Percentiles rank a stretch among this genome's conserved stretches.
phyloP scores from a whole-genome alignment of 2,797 vertebrate species.

The Sardinella longiceps region DNA sequence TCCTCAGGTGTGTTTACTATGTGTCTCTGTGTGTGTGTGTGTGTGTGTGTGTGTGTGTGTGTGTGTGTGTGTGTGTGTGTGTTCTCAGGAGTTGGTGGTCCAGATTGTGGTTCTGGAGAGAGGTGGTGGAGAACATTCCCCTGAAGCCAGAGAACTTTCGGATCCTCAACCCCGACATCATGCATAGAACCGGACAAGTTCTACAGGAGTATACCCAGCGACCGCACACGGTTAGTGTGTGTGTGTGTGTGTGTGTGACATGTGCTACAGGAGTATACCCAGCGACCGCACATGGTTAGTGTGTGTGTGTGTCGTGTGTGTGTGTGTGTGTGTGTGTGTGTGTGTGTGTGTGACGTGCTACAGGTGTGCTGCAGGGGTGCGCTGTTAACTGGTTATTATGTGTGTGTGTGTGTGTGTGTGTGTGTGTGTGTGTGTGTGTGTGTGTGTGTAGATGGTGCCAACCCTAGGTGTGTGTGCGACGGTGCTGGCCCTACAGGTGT shows the following conservation, averaged over 20 bases:
- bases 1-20: too few species aligned
- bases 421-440: background rate
- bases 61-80: too few species aligned
- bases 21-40: too few species aligned
- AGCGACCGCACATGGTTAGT: too few species aligned
- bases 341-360: slow-evolving; percentile 52
- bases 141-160: slow-evolving; percentile 72
- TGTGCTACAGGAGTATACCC: too few species aligned
- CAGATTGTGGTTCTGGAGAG: slow-evolving; percentile 83
- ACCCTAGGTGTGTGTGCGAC: slow-evolving; percentile 74
- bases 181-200: slow-evolving; percentile 67
- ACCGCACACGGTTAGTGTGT: slow-evolving; percentile 43
- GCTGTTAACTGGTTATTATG: slow-evolving; percentile 27
- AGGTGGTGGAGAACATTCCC: slow-evolving; percentile 78
- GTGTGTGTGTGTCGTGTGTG: too few species aligned
- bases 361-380: slow-evolving; percentile 65
- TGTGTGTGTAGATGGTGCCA: slow-evolving; percentile 66
- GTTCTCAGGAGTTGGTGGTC: slow-evolving; percentile 78
- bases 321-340: background rate
- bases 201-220: slow-evolving; percentile 67
- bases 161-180: slow-evolving; percentile 79
- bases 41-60: too few species aligned
- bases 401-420: background rate
- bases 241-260: background rate
- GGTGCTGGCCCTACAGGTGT: slow-evolving; percentile 79